Percentiles rank a stretch among this genome's conserved stretches.
phyloP scores from a whole-genome alignment of 2,888 invertebrate genomes.

The Epinotia bilunana region DNA sequence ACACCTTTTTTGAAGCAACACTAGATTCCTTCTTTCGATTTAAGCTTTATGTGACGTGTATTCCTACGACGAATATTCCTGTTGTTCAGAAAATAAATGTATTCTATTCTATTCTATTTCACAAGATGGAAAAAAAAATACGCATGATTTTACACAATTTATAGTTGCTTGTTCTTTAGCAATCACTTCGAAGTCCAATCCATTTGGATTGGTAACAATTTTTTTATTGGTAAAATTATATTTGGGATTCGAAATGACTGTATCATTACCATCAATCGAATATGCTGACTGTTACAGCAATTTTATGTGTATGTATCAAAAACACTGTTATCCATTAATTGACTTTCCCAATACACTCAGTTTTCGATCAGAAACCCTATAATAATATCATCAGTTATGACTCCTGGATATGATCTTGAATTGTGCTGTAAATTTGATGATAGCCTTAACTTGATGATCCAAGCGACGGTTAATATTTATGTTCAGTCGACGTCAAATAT shows the following conservation, averaged over 20 bases:
- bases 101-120: too few relatives aligned
- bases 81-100: too few relatives aligned
- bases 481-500: too few relatives aligned
- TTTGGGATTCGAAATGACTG: neutral
- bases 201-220: neutral
- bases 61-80: too few relatives aligned
- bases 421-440: conserved; percentile 12
- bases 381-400: conserved; percentile 9
- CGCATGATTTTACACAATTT: too few relatives aligned
- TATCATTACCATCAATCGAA: neutral
- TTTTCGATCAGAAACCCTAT: conserved; percentile 22
- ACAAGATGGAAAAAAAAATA: too few relatives aligned
- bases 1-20: too few relatives aligned
- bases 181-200: neutral
- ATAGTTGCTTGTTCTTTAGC: neutral
- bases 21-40: too few relatives aligned
- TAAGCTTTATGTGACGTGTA: too few relatives aligned
- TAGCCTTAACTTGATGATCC: neutral
- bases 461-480: neutral
- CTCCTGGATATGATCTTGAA: conserved; percentile 3
- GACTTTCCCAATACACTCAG: neutral
- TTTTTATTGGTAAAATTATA: conserved; percentile 4
- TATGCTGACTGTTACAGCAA: conserved; percentile 12
- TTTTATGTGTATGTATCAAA: conserved; percentile 2
- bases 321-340: neutral